Evolutionary conservation across 2,888 invertebrate species (phyloP), one percentile per base, ranked within the genome.

Genomic region (Callosobruchus maculatus): DNA sequence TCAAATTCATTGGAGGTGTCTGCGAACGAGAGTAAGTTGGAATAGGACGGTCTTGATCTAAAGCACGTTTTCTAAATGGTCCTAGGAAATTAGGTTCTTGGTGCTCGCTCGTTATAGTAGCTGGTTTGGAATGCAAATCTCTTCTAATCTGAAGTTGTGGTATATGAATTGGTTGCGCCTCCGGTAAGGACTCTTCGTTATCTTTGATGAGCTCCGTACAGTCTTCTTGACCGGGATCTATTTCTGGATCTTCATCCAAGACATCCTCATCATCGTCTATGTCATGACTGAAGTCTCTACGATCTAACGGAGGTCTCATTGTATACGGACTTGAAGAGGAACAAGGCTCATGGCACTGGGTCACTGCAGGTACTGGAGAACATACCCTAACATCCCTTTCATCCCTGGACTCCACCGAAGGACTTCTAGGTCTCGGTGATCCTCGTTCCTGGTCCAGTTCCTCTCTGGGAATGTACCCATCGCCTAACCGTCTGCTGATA

Each of bases 281-380:
- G 18, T 83, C 84, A 69, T 81, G 79, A 22, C 80, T 76, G 30
- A 74, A 77, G 68, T 78, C 78, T 77, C 89, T 88, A 70, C 89
- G 87, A 30, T 90, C 90, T n/a, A 86, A 82, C 83, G 88, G 87
- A 0, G 95, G 94, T 22, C 94, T 90, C 92, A 94, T 94, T 2
- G 94, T 94, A 81, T 94, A 94, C 1, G 91, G 91, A 66, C 83
- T 82, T 1, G 84, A 81, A 0, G 86, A 84, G 2, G 85, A 83
- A 69, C 86, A 84, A 5, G 86, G 85, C 77, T 87, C 86, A 83
- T 93, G 93, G 78, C 93, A 93, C 81, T 92, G 92, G 9, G 93
- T 93, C 67, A 92, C 90, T 82, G 92, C 90, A n/a, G 92, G 83
- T 49, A 78, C 80, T 20, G 84, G 84, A 0, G 84, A 84, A 90